Conservation (phyloP, 2,113 vertebrate species). For the Chelonoidis abingdonii region DNA sequence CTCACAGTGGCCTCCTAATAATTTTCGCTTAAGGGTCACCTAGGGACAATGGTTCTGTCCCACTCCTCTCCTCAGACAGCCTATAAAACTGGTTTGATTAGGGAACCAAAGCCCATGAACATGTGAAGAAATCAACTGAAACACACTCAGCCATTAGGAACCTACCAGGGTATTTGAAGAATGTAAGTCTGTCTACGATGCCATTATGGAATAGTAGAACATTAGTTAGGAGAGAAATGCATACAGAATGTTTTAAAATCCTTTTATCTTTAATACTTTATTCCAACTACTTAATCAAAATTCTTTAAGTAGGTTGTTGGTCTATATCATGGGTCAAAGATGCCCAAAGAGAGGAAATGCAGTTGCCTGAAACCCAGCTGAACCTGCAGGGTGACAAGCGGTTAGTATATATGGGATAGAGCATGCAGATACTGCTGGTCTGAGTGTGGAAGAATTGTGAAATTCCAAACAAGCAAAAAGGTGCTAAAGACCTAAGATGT, state of each 20-base stretch:
- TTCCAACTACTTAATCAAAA: not conserved
- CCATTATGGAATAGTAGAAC: not conserved
- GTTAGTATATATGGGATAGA: not conserved
- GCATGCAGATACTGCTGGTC: not conserved
- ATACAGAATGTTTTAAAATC: not conserved
- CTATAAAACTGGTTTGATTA: not conserved
- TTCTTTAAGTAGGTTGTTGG: not conserved
- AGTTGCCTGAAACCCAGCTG: not conserved
- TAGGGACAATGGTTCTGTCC: not conserved
- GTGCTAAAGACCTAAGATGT: not conserved
- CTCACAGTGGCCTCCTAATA: not conserved
- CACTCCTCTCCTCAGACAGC: not conserved
- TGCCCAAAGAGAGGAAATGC: too few species aligned
- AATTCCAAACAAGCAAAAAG: not conserved
- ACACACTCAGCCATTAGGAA: not conserved
- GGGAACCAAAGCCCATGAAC: not conserved
- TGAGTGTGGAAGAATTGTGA: not conserved
- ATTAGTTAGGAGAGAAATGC: not conserved
- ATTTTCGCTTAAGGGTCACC: not conserved
- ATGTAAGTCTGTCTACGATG: not conserved
- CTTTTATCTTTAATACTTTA: not conserved
- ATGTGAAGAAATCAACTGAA: not conserved
- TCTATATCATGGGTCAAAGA: not conserved
- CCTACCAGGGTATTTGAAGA: not conserved
- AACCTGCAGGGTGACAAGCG: not conserved